Conservation (phyloP, 2,113 vertebrate genomes). For the Datnioides undecimradiatus region DNA sequence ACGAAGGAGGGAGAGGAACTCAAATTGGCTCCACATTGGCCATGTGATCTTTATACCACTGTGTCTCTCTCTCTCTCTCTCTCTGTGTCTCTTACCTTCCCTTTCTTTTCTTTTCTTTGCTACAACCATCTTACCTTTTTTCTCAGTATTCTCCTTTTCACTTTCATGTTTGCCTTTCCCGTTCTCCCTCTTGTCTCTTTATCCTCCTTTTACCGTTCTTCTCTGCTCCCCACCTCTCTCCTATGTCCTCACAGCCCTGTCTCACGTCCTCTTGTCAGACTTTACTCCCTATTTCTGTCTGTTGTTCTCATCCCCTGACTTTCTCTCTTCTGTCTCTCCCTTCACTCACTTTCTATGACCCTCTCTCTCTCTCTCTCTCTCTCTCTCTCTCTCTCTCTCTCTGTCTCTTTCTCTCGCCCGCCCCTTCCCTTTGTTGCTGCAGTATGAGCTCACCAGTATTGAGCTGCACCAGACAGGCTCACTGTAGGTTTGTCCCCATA, state of each 20-base stretch:
- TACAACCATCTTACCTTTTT: neutral
- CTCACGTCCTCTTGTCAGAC: conserved; percentile 12
- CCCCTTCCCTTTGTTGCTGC: conserved; percentile 66
- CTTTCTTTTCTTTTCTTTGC: neutral
- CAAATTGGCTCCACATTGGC: conserved; percentile 70
- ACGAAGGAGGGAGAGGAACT: conserved; percentile 60
- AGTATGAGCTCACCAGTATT: conserved; percentile 76
- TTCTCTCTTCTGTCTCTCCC: conserved; percentile 14
- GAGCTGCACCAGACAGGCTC: conserved; percentile 57
- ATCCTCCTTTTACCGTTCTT: neutral
- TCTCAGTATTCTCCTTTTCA: neutral
- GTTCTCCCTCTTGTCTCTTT: neutral
- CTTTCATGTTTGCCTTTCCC: conserved; percentile 16
- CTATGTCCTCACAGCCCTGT: neutral
- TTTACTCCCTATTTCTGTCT: conserved; percentile 19
- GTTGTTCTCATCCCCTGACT: neutral
- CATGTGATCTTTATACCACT: conserved; percentile 57
- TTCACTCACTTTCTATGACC: conserved; percentile 8
- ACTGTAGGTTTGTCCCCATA: conserved; percentile 36
- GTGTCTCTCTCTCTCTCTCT: conserved; percentile 2
- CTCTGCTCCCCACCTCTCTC: neutral
- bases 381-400: conserved; percentile 9
- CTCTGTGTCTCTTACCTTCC: conserved; percentile 4
- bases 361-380: neutral
- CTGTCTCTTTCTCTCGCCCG: conserved; percentile 2